These are phyloP conservation scores for Halcyon chelicuti DNA, from an alignment of 2,797 vertebrate genomes.

Conservation along the genomic window DNA sequence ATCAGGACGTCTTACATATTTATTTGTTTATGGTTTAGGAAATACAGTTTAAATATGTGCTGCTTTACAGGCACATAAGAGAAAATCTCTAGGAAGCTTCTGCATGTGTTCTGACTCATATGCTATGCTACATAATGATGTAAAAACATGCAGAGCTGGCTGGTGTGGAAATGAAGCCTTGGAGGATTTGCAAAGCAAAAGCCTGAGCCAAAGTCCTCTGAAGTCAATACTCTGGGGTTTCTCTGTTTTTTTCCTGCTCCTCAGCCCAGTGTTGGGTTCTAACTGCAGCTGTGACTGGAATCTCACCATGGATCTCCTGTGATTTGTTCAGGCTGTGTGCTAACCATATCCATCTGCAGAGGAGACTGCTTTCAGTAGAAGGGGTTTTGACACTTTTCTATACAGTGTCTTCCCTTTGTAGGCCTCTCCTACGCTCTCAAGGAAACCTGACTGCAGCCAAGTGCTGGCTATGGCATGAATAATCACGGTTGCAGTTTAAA, in stretches of 20 bases:
- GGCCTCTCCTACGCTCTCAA: not conserved
- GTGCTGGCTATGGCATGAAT: not conserved
- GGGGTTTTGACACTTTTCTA: not conserved
- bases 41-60: not conserved
- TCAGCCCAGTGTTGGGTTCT: accelerated
- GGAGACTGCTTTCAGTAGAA: not conserved
- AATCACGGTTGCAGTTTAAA: not conserved
- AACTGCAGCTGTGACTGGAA: not conserved
- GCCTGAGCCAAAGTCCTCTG: not conserved
- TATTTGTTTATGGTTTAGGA: slow-evolving; percentile 20
- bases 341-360: not conserved
- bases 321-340: not conserved
- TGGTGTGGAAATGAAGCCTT: not conserved
- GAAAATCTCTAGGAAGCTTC: not conserved
- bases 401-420: not conserved
- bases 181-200: not conserved
- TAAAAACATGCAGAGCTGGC: not conserved
- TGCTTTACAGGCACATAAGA: not conserved
- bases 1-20: not conserved
- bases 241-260: not conserved
- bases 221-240: not conserved
- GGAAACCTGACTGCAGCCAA: not conserved
- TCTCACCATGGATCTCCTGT: not conserved
- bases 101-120: not conserved
- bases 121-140: not conserved